Percentiles rank a stretch among this genome's conserved stretches.
phyloP scores from a whole-genome alignment of 2,797 vertebrate species.

The Anguilla megastoma region DNA sequence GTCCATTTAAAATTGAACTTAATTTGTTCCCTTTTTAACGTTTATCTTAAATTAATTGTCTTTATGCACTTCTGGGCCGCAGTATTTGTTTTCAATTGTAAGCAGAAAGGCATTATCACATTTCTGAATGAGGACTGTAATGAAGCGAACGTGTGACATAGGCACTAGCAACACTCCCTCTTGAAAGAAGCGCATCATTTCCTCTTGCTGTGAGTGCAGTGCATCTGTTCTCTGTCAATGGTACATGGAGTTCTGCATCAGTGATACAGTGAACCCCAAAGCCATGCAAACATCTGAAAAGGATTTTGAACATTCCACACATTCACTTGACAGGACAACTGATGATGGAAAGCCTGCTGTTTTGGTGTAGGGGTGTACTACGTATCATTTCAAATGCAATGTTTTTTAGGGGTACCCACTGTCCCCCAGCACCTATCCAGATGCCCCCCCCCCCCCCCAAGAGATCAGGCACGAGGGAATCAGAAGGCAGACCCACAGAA shows the following conservation, averaged over 20 bases:
- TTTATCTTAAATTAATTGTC: not conserved
- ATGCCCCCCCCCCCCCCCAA: not conserved
- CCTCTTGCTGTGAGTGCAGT: not conserved
- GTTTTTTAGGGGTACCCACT: not conserved
- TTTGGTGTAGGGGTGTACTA: not conserved
- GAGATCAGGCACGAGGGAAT: not conserved
- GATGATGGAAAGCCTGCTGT: not conserved
- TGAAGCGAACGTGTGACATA: not conserved
- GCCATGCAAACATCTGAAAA: not conserved
- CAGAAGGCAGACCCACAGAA: not conserved
- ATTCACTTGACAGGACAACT: not conserved
- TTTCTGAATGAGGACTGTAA: not conserved
- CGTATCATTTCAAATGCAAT: not conserved
- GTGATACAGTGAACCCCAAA: not conserved
- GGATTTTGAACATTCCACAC: not conserved
- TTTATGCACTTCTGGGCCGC: not conserved
- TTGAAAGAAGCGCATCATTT: not conserved
- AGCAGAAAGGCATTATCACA: not conserved
- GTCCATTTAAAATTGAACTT: not conserved
- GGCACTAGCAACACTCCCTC: not conserved
- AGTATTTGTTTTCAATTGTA: not conserved
- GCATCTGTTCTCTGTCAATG: not conserved
- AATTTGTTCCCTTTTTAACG: not conserved
- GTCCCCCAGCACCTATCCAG: not conserved
- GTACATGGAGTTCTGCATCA: not conserved